Evolutionary conservation across 1,140 invertebrate species (phyloP), one percentile per base, ranked within the genome.

Genomic region (Atta texana): DNA sequence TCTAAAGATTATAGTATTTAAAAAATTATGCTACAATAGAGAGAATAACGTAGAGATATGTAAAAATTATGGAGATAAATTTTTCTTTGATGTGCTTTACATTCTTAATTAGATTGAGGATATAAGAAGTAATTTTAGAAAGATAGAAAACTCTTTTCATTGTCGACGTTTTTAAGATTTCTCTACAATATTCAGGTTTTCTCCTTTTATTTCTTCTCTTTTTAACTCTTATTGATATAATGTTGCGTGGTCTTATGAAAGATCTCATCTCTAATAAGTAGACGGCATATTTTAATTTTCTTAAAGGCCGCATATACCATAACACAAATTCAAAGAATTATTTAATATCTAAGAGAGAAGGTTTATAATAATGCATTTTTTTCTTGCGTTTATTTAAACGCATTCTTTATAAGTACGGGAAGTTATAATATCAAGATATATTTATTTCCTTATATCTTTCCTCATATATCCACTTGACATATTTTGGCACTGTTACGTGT

Each of bases 281-380:
- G 49, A 85, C 10, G n/a, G 71, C 39, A 76, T 66, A 88, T 87
- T 86, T 91, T 89, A 66, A 81, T 92, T 92, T 90, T 69, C 69
- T 59, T 68, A 31, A 18, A 74, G 85, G 91, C 91, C 90, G 88
- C 90, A 64, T 87, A 87, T 91, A 92, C 88, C 90, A 91, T 92
- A 87, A 92, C 82, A 90, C 87, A 71, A 88, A 92, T 94, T 92
- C 86, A 92, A 94, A 94, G 44, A 92, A 94, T 91, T 94, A 92
- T 93, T 87, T 95, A 94, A 92, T 90, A 93, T 93, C 89, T 94
- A 95, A 94, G 87, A 86, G 92, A 94, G 94, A 94, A 84, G 91
- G 88, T 78, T 88, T 93, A 92, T 87, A 85, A 89, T 92, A 92
- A 93, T 92, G 91, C 91, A 92, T 94, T 94, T 94, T 93, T 93